Conservation (phyloP, 2,888 invertebrate species). For the Brenthis hecate region DNA sequence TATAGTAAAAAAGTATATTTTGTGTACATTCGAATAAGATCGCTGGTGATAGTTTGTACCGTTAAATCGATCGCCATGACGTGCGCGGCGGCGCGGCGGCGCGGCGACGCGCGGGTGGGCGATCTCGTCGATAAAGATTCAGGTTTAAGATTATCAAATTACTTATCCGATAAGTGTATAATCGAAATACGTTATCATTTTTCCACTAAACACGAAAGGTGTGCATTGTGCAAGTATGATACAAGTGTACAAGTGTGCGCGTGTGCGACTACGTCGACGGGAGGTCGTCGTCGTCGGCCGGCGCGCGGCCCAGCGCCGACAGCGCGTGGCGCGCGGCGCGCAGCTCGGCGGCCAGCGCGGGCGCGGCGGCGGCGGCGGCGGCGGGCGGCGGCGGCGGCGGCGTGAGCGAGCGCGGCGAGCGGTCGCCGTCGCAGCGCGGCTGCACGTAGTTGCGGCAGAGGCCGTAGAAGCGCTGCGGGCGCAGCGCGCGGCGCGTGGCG, state of each 20-base stretch:
- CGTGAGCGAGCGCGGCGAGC: constrained; percentile 26
- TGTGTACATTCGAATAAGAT: too few species aligned
- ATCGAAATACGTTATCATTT: neutral
- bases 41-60: too few species aligned
- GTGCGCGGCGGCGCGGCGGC: too few species aligned
- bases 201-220: neutral
- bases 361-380: constrained; percentile 27
- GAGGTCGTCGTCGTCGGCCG: constrained; percentile 55
- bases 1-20: too few species aligned
- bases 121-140: too few species aligned
- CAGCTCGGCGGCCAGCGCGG: constrained; percentile 19
- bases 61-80: too few species aligned
- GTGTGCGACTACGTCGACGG: constrained; percentile 58
- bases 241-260: constrained; percentile 41
- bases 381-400: constrained; percentile 22
- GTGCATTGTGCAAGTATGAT: neutral
- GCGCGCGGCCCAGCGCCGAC: constrained; percentile 18
- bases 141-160: too few species aligned
- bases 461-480: constrained; percentile 70
- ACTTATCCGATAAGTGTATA: too few species aligned
- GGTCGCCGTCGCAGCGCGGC: constrained; percentile 49
- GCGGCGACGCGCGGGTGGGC: too few species aligned
- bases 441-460: constrained; percentile 70
- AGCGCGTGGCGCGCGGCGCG: constrained; percentile 22
- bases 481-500: constrained; percentile 57